A percentile compares a stretch with the other conserved stretches of the same genome.
Conservation (phyloP, 2,113 vertebrate genomes). For the Opisthocomus hoazin region DNA sequence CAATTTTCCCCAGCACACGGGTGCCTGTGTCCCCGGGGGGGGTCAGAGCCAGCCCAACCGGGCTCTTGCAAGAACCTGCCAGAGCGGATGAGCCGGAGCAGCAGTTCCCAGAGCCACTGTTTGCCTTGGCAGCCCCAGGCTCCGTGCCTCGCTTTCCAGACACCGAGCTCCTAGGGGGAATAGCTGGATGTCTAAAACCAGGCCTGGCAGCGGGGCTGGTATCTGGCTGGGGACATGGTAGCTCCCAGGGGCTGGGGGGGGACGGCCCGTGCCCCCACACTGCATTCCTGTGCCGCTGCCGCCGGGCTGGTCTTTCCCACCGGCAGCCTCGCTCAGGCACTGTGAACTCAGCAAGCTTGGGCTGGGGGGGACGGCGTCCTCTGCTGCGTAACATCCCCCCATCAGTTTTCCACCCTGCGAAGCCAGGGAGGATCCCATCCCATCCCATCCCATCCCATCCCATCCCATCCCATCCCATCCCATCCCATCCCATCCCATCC, state of each 20-base stretch:
- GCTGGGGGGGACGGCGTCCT: background rate
- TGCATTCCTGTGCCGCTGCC: background rate
- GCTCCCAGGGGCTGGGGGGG: background rate
- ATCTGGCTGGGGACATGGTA: background rate
- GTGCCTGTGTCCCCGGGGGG: background rate
- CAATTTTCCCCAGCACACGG: background rate
- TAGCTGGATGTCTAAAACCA: background rate
- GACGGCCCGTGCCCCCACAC: rapidly evolving
- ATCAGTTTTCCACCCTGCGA: background rate
- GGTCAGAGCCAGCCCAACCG: rapidly evolving
- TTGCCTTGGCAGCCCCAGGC: slow-evolving; percentile 31
- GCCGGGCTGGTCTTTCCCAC: background rate
- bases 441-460: background rate
- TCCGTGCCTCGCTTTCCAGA: background rate
- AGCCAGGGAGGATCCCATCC: background rate
- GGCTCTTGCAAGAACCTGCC: background rate
- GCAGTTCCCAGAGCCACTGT: background rate
- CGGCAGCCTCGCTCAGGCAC: rapidly evolving
- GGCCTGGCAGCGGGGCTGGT: background rate
- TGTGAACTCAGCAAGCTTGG: background rate
- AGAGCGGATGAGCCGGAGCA: rapidly evolving
- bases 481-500: too few relatives aligned
- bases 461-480: too few relatives aligned
- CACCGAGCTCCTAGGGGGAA: background rate
- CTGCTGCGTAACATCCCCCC: background rate